Percentiles rank a stretch among this genome's conserved stretches.
Conservation (phyloP, 1,140 invertebrate genomes). For the Drosophila ananassae region DNA sequence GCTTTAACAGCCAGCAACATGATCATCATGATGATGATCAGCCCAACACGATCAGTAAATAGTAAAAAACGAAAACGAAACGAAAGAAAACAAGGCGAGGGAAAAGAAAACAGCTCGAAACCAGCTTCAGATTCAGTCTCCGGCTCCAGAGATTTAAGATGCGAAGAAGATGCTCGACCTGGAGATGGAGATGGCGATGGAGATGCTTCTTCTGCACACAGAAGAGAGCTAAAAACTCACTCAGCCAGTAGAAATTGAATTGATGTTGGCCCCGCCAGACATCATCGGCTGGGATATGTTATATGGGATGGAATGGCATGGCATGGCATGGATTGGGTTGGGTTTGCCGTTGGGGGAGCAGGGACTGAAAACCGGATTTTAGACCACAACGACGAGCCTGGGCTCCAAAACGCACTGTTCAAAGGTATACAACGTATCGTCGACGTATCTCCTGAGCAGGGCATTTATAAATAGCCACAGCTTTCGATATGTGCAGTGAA, state of each 20-base stretch:
- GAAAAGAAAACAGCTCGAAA: slow-evolving; percentile 52
- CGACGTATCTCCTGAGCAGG: slow-evolving; percentile 26
- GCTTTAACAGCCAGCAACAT: slow-evolving; percentile 19
- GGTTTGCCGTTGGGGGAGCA: neutral
- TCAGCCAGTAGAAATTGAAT: slow-evolving; percentile 81
- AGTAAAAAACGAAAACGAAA: slow-evolving; percentile 64
- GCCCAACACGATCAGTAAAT: slow-evolving; percentile 49
- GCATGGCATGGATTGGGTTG: neutral
- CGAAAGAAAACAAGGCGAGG: slow-evolving; percentile 42
- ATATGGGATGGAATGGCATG: slow-evolving; percentile 4
- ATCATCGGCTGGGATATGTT: slow-evolving; percentile 30
- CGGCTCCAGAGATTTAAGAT: slow-evolving; percentile 31
- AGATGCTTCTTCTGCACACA: slow-evolving; percentile 51
- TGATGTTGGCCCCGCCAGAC: slow-evolving; percentile 63
- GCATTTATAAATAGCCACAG: slow-evolving; percentile 72
- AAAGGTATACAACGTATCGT: slow-evolving; percentile 50
- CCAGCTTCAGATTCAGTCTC: slow-evolving; percentile 20
- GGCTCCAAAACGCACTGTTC: slow-evolving; percentile 60
- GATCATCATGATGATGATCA: slow-evolving; percentile 23
- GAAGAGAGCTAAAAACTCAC: slow-evolving; percentile 64
- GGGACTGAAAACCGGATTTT: slow-evolving; percentile 55
- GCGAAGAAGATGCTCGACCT: slow-evolving; percentile 50
- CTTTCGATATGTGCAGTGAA: slow-evolving; percentile 74
- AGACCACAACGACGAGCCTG: slow-evolving; percentile 28
- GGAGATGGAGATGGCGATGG: slow-evolving; percentile 34